Base-by-base conservation (phyloP, 2,888 invertebrate genomes). In the Mactromeris polynyma region DNA sequence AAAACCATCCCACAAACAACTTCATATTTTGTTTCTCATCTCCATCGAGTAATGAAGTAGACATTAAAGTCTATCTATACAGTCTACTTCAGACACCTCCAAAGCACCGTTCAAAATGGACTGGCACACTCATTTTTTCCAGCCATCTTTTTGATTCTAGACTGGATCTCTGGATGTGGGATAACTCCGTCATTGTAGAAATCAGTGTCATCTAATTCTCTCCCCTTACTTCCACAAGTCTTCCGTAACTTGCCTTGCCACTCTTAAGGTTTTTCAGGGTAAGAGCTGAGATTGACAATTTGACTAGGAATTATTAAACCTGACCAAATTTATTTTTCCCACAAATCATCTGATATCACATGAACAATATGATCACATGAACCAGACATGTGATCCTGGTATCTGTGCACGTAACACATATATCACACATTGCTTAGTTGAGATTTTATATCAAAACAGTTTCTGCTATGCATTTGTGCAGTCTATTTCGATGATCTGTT, bases 401-500 rank as follows among this genome's bases (percentile, higher is more conserved):
- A 42, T 51, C 46, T 77, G 80, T 77, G 80, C 80, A 85, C 40
- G 64, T n/a, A 85, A 58, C 40, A 69, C 64, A 64, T 58, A 85
- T 78, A 84, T 84, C 84, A 84, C 81, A 86, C 82, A 77, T 73
- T 54, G 54, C 31, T 77, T 77, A 31, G 58, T 46, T 78, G 77
- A 82, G 86, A 86, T 81, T 81, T 80, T 51, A 42, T 81, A 33
- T 81, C 77, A 46, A n/a, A 42, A 21, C 36, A 31, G 19, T 31
- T 81, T 36, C 36, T 46, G 87, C 88, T 90, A 95, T 64, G 88
- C 92, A 83, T 89, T 92, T 21, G 92, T 92, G 97, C 99, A 99
- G 97, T 99, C 99, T 96, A 99, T 99, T 97, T 99, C 99, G 93
- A 99, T 98, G 96, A 99, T 99, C 97, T 99, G 99, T 97, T 99